Evolutionary conservation across 1,140 invertebrate genomes (phyloP).

Genomic region (Anagrus nilaparvatae): DNA sequence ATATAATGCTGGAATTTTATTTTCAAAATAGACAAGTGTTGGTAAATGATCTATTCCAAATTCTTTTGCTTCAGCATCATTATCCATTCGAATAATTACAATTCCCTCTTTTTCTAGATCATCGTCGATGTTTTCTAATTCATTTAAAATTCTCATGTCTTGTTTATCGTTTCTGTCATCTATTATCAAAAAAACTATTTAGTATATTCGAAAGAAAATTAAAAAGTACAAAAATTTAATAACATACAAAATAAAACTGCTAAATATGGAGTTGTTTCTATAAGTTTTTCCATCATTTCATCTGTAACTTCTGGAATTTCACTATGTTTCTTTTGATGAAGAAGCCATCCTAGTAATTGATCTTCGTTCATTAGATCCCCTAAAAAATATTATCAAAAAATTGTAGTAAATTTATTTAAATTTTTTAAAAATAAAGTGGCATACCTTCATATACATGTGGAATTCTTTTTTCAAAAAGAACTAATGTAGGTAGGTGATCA

Average conservation of each 20-base stretch:
- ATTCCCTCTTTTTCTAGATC: constrained; percentile 83
- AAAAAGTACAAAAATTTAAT: constrained; percentile 9
- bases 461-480: constrained; percentile 81
- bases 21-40: constrained; percentile 81
- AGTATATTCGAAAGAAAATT: background rate
- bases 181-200: constrained; percentile 33
- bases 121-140: constrained; percentile 88
- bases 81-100: constrained; percentile 80
- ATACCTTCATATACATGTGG: constrained; percentile 78
- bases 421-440: background rate
- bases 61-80: constrained; percentile 78
- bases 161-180: constrained; percentile 86
- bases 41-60: constrained; percentile 85
- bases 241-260: constrained; percentile 80
- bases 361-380: constrained; percentile 86
- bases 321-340: constrained; percentile 80
- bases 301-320: constrained; percentile 88
- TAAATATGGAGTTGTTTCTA: constrained; percentile 65
- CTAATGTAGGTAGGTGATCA: constrained; percentile 65
- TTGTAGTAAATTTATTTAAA: constrained; percentile 1
- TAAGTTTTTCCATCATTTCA: constrained; percentile 88
- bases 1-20: constrained; percentile 83
- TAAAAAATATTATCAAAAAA: constrained; percentile 18
- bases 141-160: constrained; percentile 77
- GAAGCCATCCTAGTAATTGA: constrained; percentile 75